Base-by-base conservation (phyloP, 2,797 vertebrate genomes). In the Anguilla anguilla region DNA sequence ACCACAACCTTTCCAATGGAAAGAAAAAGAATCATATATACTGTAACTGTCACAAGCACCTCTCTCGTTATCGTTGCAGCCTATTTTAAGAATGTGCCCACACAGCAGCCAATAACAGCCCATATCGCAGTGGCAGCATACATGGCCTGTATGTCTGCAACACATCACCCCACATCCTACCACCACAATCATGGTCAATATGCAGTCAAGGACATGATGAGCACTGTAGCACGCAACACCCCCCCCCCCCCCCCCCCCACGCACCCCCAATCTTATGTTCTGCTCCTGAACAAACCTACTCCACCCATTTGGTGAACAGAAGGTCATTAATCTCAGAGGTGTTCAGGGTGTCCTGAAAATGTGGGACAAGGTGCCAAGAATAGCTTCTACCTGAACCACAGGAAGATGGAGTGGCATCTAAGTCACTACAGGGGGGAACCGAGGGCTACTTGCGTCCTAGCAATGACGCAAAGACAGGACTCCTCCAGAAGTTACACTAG, bases 321-420 rank as follows among this genome's bases (percentile, higher is more conserved):
- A 90, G 86, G 89, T 90, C 88, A 88, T 72, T 81, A 61, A 64
- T 83, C 88, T 89, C 64, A 85, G 85, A 74, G 86, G 79, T 74
- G 85, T 77, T 84, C 83, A 57, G 81, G 83, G 83, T 15, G 22
- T 67, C 22, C 84, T 86, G 67, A 31, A 67, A 82, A 85, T 86
- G 51, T 86, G 82, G 79, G 67, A 84, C 86, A 83, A 81, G 87
- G 61, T 11, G 25, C 90, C 91, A 89, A 91, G 91, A 94, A 95
- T 93, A 95, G 92, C 88, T 53, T 59, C 90, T 87, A 90, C 85
- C 84, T 51, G 89, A 93, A 91, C 64, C 87, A 87, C 81, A 90
- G 87, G 91, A 89, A 83, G 85, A 72, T 55, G 79, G 17, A 82
- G 88, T 64, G 88, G 39, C 35, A 84, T 89, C 92, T 93, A 83